phyloP scores from a whole-genome alignment of 2,113 vertebrate species.

The Pseudopodoces humilis region DNA sequence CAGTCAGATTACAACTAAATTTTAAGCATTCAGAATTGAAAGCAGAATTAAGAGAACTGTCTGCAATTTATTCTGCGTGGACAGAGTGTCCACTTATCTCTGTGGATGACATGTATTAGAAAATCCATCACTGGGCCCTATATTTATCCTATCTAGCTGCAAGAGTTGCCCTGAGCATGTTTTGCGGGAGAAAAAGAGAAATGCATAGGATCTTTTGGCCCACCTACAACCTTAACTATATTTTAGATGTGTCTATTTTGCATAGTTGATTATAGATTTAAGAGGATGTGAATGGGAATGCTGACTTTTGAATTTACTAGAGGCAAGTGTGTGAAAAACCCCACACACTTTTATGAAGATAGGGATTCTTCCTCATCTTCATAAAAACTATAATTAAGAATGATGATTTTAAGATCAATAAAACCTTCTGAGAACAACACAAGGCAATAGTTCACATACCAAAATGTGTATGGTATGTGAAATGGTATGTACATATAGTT shows the following conservation, averaged over 20 bases:
- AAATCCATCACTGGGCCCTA: not conserved
- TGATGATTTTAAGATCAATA: not conserved
- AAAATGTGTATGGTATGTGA: not conserved
- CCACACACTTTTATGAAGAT: not conserved
- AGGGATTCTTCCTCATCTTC: not conserved
- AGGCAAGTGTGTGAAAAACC: fast-evolving
- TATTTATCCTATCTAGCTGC: not conserved
- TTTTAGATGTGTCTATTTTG: not conserved
- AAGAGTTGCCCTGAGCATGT: not conserved
- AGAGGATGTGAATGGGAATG: not conserved
- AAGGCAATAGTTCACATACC: not conserved
- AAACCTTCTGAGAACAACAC: not conserved
- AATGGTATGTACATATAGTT: not conserved
- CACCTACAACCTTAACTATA: fast-evolving
- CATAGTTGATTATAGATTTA: not conserved
- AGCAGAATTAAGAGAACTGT: not conserved
- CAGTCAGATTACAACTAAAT: not conserved
- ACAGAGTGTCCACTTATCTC: not conserved
- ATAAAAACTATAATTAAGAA: not conserved
- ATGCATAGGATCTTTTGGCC: not conserved
- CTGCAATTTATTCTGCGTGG: not conserved
- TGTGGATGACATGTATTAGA: not conserved
- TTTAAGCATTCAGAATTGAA: not conserved
- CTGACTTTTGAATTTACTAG: not conserved
- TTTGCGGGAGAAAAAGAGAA: not conserved